These are phyloP conservation scores for Heteromormyrus szaboi DNA, from an alignment of 2,797 vertebrate genomes.

Conservation along the genomic window DNA sequence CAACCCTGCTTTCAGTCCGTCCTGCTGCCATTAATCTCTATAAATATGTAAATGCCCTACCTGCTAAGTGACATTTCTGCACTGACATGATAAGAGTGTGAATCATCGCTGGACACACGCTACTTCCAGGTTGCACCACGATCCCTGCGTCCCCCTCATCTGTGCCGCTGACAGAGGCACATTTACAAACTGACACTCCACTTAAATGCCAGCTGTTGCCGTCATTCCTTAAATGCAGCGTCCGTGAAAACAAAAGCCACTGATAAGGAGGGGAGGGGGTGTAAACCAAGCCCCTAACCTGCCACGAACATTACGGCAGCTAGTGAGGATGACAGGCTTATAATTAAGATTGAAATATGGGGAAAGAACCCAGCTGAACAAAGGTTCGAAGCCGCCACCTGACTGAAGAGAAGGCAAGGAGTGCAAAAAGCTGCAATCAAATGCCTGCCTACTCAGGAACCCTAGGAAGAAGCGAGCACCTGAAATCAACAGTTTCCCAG, in stretches of 20 bases:
- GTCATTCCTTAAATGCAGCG: not conserved
- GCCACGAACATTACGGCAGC: not conserved
- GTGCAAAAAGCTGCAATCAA: not conserved
- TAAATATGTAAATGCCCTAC: not conserved
- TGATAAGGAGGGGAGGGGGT: not conserved
- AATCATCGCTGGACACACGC: not conserved
- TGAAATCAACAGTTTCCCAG: not conserved
- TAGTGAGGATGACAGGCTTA: not conserved
- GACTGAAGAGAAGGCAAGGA: not conserved
- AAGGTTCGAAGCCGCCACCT: not conserved
- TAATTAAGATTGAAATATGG: not conserved
- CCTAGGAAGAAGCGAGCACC: not conserved
- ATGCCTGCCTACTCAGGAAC: not conserved
- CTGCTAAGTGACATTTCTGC: constrained; percentile 11
- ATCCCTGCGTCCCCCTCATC: not conserved
- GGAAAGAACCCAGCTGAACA: not conserved
- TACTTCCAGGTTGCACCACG: not conserved
- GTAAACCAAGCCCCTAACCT: not conserved
- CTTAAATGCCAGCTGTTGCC: constrained; percentile 1
- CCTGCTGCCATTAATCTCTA: not conserved
- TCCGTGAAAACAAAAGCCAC: constrained; percentile 4
- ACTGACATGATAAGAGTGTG: not conserved
- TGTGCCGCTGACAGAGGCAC: not conserved
- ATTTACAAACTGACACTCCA: not conserved
- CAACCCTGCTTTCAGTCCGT: not conserved